phyloP scores from a whole-genome alignment of 2,888 invertebrate species.

The Ditula angustiorana region DNA sequence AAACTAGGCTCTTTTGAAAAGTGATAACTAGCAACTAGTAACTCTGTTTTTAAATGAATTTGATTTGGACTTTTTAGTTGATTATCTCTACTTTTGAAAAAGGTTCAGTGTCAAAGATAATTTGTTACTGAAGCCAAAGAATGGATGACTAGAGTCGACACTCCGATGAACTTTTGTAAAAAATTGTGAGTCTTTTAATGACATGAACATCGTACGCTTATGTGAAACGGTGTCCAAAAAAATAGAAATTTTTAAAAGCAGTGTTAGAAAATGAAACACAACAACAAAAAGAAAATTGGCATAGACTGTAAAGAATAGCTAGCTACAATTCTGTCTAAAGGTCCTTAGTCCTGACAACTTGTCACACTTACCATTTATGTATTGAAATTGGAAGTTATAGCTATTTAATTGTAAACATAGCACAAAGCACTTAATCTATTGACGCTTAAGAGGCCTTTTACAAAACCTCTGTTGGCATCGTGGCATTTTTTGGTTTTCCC shows the following conservation, averaged over 20 bases:
- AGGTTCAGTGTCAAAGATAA: too few relatives aligned
- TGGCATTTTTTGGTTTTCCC: too few relatives aligned
- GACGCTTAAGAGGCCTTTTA: too few relatives aligned
- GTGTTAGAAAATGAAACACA: background rate
- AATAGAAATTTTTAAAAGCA: background rate
- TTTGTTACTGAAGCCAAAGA: too few relatives aligned
- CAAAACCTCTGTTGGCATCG: too few relatives aligned
- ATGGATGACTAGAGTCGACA: too few relatives aligned
- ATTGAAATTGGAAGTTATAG: background rate
- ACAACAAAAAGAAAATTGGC: background rate
- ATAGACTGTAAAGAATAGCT: background rate
- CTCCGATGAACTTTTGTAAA: too few relatives aligned
- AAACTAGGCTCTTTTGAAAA: background rate
- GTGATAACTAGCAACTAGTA: background rate
- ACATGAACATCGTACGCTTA: too few relatives aligned
- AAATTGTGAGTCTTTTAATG: too few relatives aligned
- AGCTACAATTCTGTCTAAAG: background rate
- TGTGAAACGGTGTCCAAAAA: too few relatives aligned
- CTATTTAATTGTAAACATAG: background rate
- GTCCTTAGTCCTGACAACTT: background rate
- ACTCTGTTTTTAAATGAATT: background rate
- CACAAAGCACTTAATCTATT: background rate
- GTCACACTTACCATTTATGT: background rate
- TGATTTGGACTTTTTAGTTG: background rate
- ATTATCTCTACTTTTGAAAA: background rate